These are phyloP conservation scores for Zosterops hypoxanthus DNA, from an alignment of 2,113 vertebrate species.

Conservation along the genomic window DNA sequence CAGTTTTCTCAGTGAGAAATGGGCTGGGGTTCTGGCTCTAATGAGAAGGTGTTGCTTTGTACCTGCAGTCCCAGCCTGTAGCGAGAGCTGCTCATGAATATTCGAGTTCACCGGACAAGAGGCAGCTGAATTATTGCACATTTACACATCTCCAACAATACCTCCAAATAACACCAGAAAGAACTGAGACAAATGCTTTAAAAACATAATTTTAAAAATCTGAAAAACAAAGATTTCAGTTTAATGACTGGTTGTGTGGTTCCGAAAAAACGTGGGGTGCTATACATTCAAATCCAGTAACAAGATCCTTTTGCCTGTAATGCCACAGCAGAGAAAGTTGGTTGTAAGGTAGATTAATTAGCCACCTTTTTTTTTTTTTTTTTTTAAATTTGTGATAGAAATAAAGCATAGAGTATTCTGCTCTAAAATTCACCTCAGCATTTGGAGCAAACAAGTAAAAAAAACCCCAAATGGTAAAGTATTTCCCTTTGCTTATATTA, in stretches of 20 bases:
- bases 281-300: not conserved
- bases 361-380: not conserved
- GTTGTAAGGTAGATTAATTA: not conserved
- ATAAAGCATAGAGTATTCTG: not conserved
- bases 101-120: not conserved
- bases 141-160: not conserved
- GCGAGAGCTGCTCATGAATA: not conserved
- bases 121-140: not conserved
- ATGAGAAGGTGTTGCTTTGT: not conserved
- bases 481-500: not conserved
- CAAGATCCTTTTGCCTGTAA: not conserved
- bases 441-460: not conserved
- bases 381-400: not conserved
- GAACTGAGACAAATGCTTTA: not conserved
- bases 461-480: not conserved
- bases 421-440: not conserved
- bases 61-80: not conserved
- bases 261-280: rapidly evolving
- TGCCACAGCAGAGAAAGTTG: not conserved
- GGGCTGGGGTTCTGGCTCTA: rapidly evolving
- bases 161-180: not conserved
- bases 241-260: not conserved
- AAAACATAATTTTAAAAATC: not conserved
- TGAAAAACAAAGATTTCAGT: not conserved
- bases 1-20: not conserved